These are phyloP conservation scores for Drosophila bifasciata DNA, from an alignment of 1,140 invertebrate species.

Conservation along the genomic window DNA sequence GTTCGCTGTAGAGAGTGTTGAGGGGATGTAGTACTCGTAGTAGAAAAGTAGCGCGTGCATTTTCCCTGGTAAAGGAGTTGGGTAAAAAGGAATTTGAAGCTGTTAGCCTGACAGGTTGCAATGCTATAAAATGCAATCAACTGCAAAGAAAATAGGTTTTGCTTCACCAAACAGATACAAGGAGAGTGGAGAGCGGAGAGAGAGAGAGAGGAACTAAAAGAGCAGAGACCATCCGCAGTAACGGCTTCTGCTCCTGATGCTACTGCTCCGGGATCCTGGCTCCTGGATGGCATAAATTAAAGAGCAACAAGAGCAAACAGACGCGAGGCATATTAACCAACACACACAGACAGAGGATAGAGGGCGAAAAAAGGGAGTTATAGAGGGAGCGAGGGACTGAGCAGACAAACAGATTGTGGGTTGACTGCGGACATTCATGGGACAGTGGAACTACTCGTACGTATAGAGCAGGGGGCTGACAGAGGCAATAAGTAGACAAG, in stretches of 20 bases:
- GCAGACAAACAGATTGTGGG: constrained; percentile 47
- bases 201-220: constrained; percentile 1
- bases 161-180: constrained; percentile 52
- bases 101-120: constrained; percentile 50
- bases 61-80: constrained; percentile 41
- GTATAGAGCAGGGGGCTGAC: no score
- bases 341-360: constrained; percentile 2
- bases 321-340: constrained; percentile 43
- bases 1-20: neutral
- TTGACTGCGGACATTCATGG: constrained; percentile 44
- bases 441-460: neutral
- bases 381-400: constrained; percentile 18
- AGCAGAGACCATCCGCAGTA: constrained; percentile 21
- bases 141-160: constrained; percentile 79
- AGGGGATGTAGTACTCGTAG: no score
- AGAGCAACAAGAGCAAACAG: constrained; percentile 56
- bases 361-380: neutral
- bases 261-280: constrained; percentile 14
- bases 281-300: constrained; percentile 68
- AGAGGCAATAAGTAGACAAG: no score
- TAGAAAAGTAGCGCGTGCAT: constrained; percentile 3
- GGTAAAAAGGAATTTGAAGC: constrained; percentile 35
- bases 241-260: constrained; percentile 18
- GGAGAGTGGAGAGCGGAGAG: neutral
- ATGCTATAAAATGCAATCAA: constrained; percentile 80